Evolutionary conservation across 2,113 vertebrate species (phyloP), one percentile per base, ranked within the genome.

Genomic region (Gila orcuttii): DNA sequence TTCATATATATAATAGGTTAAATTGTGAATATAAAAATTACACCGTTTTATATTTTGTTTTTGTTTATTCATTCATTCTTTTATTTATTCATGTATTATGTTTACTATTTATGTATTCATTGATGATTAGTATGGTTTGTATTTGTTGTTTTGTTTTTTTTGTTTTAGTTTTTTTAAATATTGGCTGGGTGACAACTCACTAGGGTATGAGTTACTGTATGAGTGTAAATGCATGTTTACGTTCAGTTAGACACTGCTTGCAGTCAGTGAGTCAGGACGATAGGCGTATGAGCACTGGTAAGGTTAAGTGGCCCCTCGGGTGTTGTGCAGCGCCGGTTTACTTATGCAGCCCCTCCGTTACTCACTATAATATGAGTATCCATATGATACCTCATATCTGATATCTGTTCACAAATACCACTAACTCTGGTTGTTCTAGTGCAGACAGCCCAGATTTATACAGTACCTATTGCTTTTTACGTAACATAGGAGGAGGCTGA

Each of bases 281-380:
- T 50, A 71, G 81, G 68, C 68, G 23, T 57, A 57, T 73, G 68
- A 73, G 8, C 81, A 52, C 81, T 59, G 23, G 36, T 59, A 83
- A 83, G 81, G 81, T 71, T 83, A 83, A 83, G 50, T 83, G 81
- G 66, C 50, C 81, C 81, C 81, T 73, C 8, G 21, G 64, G 81
- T 60, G 21, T 79, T 62, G 31, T 62, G 31, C 57, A 9, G 17
- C 1, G 28, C 28, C 28, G 28, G n/a, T 33, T 28, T 23, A 42
- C 60, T 68, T 47, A 66, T 33, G 47, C 79, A 21, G 42, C 4
- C 17, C 5, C 19, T 52, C 45, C 7, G 19, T 71, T 71, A 69
- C 64, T 82, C 62, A 68, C 28, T 28, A 52, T 17, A n/a, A 31
- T 59, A 59, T 73, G 50, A 83, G 31, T 73, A 83, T 73, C 28